phyloP scores from a whole-genome alignment of 2,888 invertebrate genomes.

The Sesamia inferens region DNA sequence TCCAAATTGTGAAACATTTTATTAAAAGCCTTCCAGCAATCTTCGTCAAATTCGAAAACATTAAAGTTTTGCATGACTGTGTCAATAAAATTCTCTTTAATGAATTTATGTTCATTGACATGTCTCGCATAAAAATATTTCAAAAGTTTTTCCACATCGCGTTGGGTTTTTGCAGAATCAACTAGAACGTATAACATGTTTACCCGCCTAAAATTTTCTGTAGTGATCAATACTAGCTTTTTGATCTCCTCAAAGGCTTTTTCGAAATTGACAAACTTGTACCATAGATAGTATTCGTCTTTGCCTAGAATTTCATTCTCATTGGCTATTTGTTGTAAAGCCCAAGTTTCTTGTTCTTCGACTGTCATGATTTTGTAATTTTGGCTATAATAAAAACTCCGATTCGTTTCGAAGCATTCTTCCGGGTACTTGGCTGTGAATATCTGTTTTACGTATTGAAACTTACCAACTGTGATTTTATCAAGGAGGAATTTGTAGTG shows the following conservation, averaged over 20 bases:
- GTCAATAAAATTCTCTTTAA: constrained; percentile 71
- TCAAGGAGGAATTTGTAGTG: constrained; percentile 69
- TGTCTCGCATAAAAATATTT: constrained; percentile 77
- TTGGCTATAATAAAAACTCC: constrained; percentile 65
- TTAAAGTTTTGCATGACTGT: constrained; percentile 66
- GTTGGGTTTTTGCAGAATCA: constrained; percentile 68
- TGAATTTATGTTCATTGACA: constrained; percentile 69
- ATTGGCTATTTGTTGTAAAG: constrained; percentile 71
- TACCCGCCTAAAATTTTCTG: constrained; percentile 64
- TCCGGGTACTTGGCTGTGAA: constrained; percentile 70
- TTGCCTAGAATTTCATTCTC: constrained; percentile 68
- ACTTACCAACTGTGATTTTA: constrained; percentile 69
- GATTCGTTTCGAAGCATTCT: constrained; percentile 70
- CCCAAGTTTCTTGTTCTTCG: constrained; percentile 74
- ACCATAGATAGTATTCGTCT: constrained; percentile 74
- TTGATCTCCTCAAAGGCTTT: constrained; percentile 73
- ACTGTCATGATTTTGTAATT: constrained; percentile 71
- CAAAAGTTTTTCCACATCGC: constrained; percentile 70
- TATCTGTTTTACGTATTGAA: constrained; percentile 69
- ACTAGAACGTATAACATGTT: constrained; percentile 70
- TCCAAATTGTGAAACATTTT: constrained; percentile 74
- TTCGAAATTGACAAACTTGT: constrained; percentile 74
- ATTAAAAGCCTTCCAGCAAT: constrained; percentile 75
- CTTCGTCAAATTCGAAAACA: constrained; percentile 71
- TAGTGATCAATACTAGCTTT: constrained; percentile 66